Percentiles rank a stretch among this genome's conserved stretches.
Conservation (phyloP, 1,140 invertebrate genomes). For the Drosophila paulistorum region DNA sequence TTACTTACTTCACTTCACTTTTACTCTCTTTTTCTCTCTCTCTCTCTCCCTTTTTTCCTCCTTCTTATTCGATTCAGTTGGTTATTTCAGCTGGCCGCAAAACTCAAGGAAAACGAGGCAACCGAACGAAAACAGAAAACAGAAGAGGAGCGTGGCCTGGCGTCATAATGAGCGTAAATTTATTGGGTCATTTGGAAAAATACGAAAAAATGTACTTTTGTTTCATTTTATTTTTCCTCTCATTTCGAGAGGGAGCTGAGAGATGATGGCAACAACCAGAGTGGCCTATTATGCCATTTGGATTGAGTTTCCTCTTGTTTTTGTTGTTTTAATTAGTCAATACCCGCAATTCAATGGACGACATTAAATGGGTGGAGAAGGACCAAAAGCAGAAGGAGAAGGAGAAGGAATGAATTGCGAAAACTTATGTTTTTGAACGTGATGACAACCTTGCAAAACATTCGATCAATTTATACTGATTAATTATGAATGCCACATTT, state of each 20-base stretch:
- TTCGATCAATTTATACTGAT: constrained; percentile 27
- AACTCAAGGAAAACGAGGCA: constrained; percentile 33
- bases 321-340: constrained; percentile 78
- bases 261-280: constrained; percentile 37
- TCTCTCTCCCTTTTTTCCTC: background rate
- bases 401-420: background rate
- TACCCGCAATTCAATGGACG: constrained; percentile 51
- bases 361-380: background rate
- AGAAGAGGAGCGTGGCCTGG: constrained; percentile 62
- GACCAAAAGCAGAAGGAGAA: background rate
- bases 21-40: background rate
- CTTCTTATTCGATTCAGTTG: background rate
- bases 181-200: constrained; percentile 80
- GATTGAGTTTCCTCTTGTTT: constrained; percentile 37
- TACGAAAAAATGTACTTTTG: constrained; percentile 66
- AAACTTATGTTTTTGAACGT: constrained; percentile 5
- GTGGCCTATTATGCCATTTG: constrained; percentile 76
- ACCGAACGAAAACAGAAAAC: constrained; percentile 10
- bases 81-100: constrained; percentile 63
- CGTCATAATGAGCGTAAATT: constrained; percentile 80
- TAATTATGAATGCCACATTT: constrained; percentile 59
- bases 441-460: constrained; percentile 3
- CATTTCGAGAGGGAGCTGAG: constrained; percentile 38
- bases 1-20: constrained; percentile 52
- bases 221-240: constrained; percentile 33